These are phyloP conservation scores for Rhagium mordax DNA, from an alignment of 2,888 invertebrate genomes.

Conservation along the genomic window DNA sequence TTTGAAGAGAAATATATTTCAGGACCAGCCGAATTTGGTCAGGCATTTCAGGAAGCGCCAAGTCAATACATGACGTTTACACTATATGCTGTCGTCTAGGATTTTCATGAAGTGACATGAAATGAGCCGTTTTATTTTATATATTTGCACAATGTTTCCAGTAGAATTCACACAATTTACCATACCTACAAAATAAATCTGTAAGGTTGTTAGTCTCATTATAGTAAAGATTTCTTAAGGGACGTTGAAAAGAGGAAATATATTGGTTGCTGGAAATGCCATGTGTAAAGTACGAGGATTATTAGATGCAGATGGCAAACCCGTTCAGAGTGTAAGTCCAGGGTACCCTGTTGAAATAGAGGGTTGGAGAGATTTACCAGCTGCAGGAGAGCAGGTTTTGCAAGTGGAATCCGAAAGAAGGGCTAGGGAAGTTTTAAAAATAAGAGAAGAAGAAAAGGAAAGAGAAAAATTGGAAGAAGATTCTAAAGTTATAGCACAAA, in stretches of 20 bases:
- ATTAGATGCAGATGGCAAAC: constrained; percentile 82
- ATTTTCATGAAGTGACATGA: no score
- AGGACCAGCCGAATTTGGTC: no score
- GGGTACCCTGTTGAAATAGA: constrained; percentile 87
- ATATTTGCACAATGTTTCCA: no score
- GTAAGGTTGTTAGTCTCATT: neutral
- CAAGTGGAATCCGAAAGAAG: constrained; percentile 75
- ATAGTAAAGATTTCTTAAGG: constrained; percentile 70
- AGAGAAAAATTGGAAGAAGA: constrained; percentile 78
- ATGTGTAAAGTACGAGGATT: constrained; percentile 89
- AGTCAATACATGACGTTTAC: no score
- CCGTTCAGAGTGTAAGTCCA: constrained; percentile 81
- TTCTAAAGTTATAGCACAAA: constrained; percentile 75
- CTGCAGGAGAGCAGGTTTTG: constrained; percentile 87
- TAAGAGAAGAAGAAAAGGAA: constrained; percentile 74
- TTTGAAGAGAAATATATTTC: no score
- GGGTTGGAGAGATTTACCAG: constrained; percentile 93
- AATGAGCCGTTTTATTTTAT: no score
- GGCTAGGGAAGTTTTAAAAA: constrained; percentile 62
- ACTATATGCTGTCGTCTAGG: no score
- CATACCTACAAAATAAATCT: neutral
- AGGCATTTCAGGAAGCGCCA: no score
- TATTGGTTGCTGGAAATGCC: constrained; percentile 87
- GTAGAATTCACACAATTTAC: no score
- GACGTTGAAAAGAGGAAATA: constrained; percentile 82